Conservation (phyloP, 2,888 invertebrate genomes). For the Caenorhabditis sulstoni region DNA sequence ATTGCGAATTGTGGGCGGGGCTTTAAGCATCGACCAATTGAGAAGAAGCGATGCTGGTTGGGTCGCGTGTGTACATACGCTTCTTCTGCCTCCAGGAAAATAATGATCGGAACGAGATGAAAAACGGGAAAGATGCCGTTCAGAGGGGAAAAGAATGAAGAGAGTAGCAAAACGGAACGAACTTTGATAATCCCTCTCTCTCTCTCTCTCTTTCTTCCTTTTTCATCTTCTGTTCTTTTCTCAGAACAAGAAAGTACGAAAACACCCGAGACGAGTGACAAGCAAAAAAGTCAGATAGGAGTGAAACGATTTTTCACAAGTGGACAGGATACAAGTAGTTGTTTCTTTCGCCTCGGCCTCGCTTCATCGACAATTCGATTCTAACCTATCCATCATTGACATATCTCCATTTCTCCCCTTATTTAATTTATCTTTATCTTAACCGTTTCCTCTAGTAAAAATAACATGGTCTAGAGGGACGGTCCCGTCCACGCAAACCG, state of each 20-base stretch:
- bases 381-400: conserved; percentile 50
- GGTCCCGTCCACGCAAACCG: conserved; percentile 21
- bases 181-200: too few species aligned
- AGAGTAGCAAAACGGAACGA: too few species aligned
- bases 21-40: conserved; percentile 60
- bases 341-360: conserved; percentile 11
- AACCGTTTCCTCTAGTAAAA: conserved; percentile 52
- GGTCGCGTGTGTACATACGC: conserved; percentile 26
- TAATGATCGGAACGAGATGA: conserved; percentile 29
- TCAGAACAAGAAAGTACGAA: neutral
- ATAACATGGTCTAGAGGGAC: conserved; percentile 47
- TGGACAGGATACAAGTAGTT: too few species aligned
- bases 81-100: conserved; percentile 36
- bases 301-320: neutral
- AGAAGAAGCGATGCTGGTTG: conserved; percentile 41
- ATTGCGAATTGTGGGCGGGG: conserved; percentile 58
- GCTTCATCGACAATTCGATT: conserved; percentile 21
- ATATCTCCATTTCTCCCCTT: conserved; percentile 29
- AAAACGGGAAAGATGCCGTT: conserved; percentile 43
- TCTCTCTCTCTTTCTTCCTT: too few species aligned
- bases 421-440: conserved; percentile 51
- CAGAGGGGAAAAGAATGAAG: conserved; percentile 10
- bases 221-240: too few species aligned
- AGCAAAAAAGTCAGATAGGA: neutral
- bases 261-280: neutral